Conservation (phyloP, 1,140 invertebrate species). For the Melitaea cinxia region DNA sequence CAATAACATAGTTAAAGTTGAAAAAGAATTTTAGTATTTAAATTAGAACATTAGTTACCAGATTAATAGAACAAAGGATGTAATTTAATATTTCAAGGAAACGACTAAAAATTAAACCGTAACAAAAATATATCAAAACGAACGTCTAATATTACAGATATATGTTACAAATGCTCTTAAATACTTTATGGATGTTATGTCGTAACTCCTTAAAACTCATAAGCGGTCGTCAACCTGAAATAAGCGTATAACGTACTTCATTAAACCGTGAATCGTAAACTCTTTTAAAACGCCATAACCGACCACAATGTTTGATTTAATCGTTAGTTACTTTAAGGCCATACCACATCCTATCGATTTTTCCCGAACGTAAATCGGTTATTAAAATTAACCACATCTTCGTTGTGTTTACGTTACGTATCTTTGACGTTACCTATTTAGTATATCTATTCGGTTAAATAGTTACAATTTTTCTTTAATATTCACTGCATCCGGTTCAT, state of each 20-base stretch:
- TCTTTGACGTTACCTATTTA: constrained; percentile 52
- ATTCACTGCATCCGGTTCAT: constrained; percentile 62
- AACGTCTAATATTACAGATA: not conserved
- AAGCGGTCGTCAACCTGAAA: constrained; percentile 32
- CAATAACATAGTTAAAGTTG: too few species aligned
- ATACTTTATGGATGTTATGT: constrained; percentile 26
- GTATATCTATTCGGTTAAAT: constrained; percentile 59
- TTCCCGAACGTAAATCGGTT: constrained; percentile 58
- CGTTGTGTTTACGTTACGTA: constrained; percentile 35
- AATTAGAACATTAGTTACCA: too few species aligned
- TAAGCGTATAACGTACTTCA: constrained; percentile 32
- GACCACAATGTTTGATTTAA: constrained; percentile 45
- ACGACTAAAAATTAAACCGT: too few species aligned
- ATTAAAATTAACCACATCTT: constrained; percentile 62
- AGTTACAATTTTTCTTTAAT: constrained; percentile 69
- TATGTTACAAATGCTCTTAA: constrained; percentile 17
- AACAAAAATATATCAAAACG: not conserved
- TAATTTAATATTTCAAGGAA: too few species aligned
- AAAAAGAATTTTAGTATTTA: too few species aligned
- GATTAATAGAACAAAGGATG: too few species aligned
- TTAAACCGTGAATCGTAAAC: constrained; percentile 44
- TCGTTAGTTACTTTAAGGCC: constrained; percentile 41
- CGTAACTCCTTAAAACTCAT: constrained; percentile 25
- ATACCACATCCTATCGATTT: constrained; percentile 68
- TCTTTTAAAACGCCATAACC: constrained; percentile 40